These are phyloP conservation scores for Pseudomyrmex cubaensis DNA, from an alignment of 1,140 invertebrate genomes.

Conservation along the genomic window DNA sequence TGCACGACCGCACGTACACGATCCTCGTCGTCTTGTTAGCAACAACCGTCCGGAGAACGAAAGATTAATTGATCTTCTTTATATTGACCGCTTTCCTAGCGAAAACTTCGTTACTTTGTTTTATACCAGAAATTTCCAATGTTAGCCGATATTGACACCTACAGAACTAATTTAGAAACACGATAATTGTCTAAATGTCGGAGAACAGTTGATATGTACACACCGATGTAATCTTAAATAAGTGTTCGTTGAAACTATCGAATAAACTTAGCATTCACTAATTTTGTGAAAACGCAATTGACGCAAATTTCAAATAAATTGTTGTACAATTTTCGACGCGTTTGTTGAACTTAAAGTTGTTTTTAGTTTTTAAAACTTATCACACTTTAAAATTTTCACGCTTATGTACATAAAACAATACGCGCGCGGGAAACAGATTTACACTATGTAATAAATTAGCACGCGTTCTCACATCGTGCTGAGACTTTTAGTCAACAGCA, in stretches of 20 bases:
- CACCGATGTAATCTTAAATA: slow-evolving; percentile 43
- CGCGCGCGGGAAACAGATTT: slow-evolving; percentile 3
- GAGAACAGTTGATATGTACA: slow-evolving; percentile 14
- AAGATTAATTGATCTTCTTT: slow-evolving; percentile 69
- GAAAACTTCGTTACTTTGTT: slow-evolving; percentile 44
- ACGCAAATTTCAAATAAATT: not conserved
- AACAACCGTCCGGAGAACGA: slow-evolving; percentile 46
- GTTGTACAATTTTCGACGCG: too few relatives aligned
- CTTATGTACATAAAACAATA: too few relatives aligned
- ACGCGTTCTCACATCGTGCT: slow-evolving; percentile 1
- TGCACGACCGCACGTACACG: slow-evolving; percentile 32
- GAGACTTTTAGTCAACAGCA: not conserved
- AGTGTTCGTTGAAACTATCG: not conserved
- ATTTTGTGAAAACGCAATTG: slow-evolving; percentile 1
- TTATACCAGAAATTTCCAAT: slow-evolving; percentile 25
- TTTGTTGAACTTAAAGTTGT: not conserved
- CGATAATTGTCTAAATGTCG: slow-evolving; percentile 39
- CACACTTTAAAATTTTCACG: too few relatives aligned
- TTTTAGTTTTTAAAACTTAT: too few relatives aligned
- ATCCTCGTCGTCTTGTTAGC: slow-evolving; percentile 40
- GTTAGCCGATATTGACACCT: slow-evolving; percentile 36
- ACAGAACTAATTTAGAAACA: slow-evolving; percentile 8
- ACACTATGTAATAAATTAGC: not conserved
- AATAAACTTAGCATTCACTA: too few relatives aligned
- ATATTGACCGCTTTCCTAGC: slow-evolving; percentile 35